These are phyloP conservation scores for Astreopora myriophthalma DNA, from an alignment of 64 coral and sea anemone genomes.

Conservation along the genomic window DNA sequence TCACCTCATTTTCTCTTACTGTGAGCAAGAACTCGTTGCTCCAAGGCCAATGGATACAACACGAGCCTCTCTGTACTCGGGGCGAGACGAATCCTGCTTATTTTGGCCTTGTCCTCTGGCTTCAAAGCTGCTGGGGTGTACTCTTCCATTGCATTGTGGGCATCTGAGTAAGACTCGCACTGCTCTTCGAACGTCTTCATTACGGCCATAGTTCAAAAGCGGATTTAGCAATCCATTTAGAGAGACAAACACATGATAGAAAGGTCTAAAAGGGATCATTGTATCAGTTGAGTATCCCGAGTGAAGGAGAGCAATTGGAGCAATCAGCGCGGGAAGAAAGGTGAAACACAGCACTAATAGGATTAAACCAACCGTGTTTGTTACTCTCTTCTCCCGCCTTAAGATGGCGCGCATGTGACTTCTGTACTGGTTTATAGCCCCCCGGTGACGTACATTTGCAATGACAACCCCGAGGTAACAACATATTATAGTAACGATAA, in stretches of 20 bases:
- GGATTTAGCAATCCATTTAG: neutral
- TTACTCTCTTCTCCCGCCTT: neutral
- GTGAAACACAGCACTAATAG: neutral
- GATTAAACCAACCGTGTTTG: slow-evolving; percentile 4
- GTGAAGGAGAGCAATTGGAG: neutral
- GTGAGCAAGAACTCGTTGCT: no score
- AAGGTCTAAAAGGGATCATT: neutral
- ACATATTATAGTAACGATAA: neutral
- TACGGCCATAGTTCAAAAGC: neutral
- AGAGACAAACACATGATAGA: neutral
- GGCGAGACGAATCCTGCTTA: no score
- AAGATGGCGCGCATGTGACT: neutral
- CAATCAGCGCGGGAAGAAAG: neutral
- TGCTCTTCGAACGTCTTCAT: neutral
- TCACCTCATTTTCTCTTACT: no score
- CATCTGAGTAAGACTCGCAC: neutral
- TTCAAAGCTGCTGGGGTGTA: neutral
- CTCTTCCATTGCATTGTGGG: neutral
- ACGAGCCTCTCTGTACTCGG: no score
- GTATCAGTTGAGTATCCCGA: no score
- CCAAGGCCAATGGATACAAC: no score
- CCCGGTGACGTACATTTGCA: neutral
- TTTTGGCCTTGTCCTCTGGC: no score
- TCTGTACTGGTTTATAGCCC: neutral
- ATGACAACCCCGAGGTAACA: neutral